A percentile compares a stretch with the other conserved stretches of the same genome.
Evolutionary conservation across 2,797 vertebrate genomes (phyloP).

Genomic region (Ataeniobius toweri): DNA sequence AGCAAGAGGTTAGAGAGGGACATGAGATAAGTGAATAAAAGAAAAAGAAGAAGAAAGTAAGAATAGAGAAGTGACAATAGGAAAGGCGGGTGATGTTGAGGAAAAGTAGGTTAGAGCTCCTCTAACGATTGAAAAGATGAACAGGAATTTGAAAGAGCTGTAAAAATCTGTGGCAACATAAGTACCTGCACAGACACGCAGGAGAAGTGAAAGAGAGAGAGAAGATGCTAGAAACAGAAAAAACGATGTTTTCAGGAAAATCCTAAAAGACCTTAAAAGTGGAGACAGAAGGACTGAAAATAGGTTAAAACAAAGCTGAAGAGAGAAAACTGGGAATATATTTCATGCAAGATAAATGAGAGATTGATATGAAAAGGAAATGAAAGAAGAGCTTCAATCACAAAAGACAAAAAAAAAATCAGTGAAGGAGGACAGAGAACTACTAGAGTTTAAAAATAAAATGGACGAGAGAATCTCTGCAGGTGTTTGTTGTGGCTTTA

Average conservation of each 20-base stretch:
- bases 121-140: constrained; percentile 1
- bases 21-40: not conserved
- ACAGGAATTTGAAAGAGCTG: not conserved
- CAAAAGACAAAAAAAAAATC: not conserved
- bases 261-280: not conserved
- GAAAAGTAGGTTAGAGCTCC: constrained; percentile 11
- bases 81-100: not conserved
- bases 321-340: constrained; percentile 2
- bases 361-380: not conserved
- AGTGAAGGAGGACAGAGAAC: not conserved
- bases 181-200: not conserved
- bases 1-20: not conserved
- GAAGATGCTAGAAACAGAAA: constrained; percentile 4
- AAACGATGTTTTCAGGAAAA: constrained; percentile 7
- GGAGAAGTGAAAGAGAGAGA: not conserved
- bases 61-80: not conserved
- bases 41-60: not conserved
- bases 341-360: constrained; percentile 2
- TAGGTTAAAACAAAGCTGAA: not conserved
- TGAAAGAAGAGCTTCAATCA: not conserved
- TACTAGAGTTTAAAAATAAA: constrained; percentile 12
- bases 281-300: not conserved
- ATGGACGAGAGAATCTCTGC: constrained; percentile 5
- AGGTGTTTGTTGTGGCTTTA: constrained; percentile 19
- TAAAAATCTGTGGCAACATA: not conserved